These are phyloP conservation scores for Diachrysia chrysitis DNA, from an alignment of 2,888 invertebrate species.

Conservation along the genomic window DNA sequence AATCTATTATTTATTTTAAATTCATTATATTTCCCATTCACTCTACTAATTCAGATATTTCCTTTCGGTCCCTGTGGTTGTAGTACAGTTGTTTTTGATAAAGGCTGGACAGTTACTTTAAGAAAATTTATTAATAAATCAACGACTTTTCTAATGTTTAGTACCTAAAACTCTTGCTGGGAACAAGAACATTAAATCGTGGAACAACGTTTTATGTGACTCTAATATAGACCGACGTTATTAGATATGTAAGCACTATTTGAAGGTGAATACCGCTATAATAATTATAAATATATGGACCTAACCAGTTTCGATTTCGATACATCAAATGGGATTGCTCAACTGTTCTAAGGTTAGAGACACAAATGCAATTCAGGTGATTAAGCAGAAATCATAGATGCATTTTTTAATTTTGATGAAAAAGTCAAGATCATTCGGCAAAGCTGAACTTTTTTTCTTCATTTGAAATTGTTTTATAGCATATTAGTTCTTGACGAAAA, in stretches of 20 bases:
- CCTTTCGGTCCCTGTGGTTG: too few species aligned
- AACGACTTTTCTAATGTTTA: too few species aligned
- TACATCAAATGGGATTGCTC: not conserved
- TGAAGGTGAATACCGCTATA: not conserved
- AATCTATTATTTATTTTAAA: too few species aligned
- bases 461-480: too few species aligned
- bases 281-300: not conserved
- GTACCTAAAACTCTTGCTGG: not conserved
- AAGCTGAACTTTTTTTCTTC: too few species aligned
- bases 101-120: too few species aligned
- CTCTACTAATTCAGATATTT: too few species aligned
- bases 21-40: too few species aligned
- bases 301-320: not conserved
- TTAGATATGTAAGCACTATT: not conserved
- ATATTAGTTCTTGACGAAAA: too few species aligned
- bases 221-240: not conserved
- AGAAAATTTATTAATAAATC: too few species aligned
- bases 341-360: not conserved
- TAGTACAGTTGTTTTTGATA: too few species aligned
- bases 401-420: not conserved
- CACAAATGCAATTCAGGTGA: not conserved
- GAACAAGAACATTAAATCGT: not conserved
- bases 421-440: not conserved
- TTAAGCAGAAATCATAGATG: conserved; percentile 4
- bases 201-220: not conserved